Evolutionary conservation across 1,140 invertebrate genomes (phyloP).

Genomic region (Drosophila hydei): DNA sequence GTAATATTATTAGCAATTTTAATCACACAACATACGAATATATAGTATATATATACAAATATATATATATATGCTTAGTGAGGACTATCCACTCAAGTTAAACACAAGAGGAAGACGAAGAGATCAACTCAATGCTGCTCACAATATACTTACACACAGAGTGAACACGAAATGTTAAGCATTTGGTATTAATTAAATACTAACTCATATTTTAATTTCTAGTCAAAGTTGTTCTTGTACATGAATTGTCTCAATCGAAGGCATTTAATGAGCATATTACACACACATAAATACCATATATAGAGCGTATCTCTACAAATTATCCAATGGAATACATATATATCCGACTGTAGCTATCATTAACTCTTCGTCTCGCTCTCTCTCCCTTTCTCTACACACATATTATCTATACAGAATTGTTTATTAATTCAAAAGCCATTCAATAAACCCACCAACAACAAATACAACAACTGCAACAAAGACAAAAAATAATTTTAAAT

Average conservation of each 20-base stretch:
- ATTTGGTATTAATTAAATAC: slow-evolving; percentile 41
- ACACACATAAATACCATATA: slow-evolving; percentile 33
- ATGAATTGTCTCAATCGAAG: slow-evolving; percentile 35
- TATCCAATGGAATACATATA: slow-evolving; percentile 11
- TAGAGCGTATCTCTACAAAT: slow-evolving; percentile 20
- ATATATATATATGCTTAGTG: slow-evolving; percentile 18
- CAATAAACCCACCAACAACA: slow-evolving; percentile 38
- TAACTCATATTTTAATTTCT: slow-evolving; percentile 59
- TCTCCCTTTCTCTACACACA: slow-evolving; percentile 7
- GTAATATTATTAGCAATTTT: slow-evolving; percentile 54
- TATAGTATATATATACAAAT: slow-evolving; percentile 30
- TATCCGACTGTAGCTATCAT: slow-evolving; percentile 9
- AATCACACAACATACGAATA: slow-evolving; percentile 33
- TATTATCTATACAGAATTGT: slow-evolving; percentile 15
- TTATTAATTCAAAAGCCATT: slow-evolving; percentile 36
- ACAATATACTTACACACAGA: slow-evolving; percentile 19
- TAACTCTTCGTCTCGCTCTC: slow-evolving; percentile 11
- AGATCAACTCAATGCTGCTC: slow-evolving; percentile 13
- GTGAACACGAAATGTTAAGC: slow-evolving; percentile 25
- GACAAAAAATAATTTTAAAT: not conserved
- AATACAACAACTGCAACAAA: slow-evolving; percentile 6
- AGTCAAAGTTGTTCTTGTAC: slow-evolving; percentile 69
- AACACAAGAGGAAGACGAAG: slow-evolving; percentile 10
- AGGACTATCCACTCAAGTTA: slow-evolving; percentile 21
- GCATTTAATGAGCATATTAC: slow-evolving; percentile 51